Base-by-base conservation (phyloP, 2,888 invertebrate genomes). In the Eudemis profundana region DNA sequence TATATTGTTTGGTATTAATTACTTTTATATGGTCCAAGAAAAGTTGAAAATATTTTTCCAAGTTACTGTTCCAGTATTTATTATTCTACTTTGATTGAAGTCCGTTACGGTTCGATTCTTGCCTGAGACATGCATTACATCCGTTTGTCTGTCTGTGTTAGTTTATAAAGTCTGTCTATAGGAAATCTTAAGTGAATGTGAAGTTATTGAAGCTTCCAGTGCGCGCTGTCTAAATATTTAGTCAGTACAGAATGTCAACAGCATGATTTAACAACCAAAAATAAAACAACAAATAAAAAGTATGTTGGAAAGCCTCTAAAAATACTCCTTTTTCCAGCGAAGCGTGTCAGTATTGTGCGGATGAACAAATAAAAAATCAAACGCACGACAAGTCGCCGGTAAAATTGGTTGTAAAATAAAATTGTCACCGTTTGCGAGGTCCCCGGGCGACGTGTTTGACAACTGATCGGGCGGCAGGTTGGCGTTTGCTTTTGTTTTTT, bases 361-460 rank as follows among this genome's bases (percentile, higher is more conserved):
- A 38, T 53, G 23, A 53, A 40, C 38, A 38, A 50, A 38, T 53
- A 23, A 38, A 53, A 44, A 53, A 53, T 10, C 14, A 21, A 38
- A 53, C 14, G 10, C n/a, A 14, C 23, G 14, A 40, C 14, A 53
- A 23, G 4, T 23, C 14, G 38, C 4, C 38, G 15, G 53, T 14
- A 40, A 51, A 40, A 40, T 38, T 53, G 38, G 36, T 23, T 38
- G 53, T 38, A 40, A 53, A 53, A 40, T 53, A 53, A 53, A 53
- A 53, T 53, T 15, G 38, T 23, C 53, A 53, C 21, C 14, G 53
- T 53, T 8, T 53, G 23, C 23, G 2, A 8, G 36, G 36, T 15
- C 23, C 53, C 40, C 10, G n/a, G 40, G 40, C 23, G 38, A 40
- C 23, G 14, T 23, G 38, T 23, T 53, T 40, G 10, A 12, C 23